These are phyloP conservation scores for Drosophila paranaensis DNA, from an alignment of 2,888 invertebrate genomes.

Conservation along the genomic window DNA sequence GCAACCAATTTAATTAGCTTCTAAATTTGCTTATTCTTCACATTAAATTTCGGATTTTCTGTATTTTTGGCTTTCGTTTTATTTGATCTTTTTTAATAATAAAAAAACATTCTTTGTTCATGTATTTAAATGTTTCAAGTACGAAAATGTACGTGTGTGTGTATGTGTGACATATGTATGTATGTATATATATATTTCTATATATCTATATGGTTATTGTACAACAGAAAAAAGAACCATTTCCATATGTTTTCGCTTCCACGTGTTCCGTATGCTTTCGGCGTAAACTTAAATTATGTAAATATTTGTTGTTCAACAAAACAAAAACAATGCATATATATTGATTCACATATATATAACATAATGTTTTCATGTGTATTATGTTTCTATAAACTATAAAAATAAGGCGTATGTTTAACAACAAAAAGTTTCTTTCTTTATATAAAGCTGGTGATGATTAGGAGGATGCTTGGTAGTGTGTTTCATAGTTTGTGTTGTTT, in stretches of 20 bases:
- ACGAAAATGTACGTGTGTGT: slow-evolving; percentile 40
- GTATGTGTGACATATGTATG: slow-evolving; percentile 34
- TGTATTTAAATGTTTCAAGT: slow-evolving; percentile 62
- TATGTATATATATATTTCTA: slow-evolving; percentile 50
- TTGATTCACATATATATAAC: slow-evolving; percentile 24
- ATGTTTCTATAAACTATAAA: slow-evolving; percentile 68
- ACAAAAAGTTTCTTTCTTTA: slow-evolving; percentile 35
- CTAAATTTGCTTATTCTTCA: slow-evolving; percentile 18
- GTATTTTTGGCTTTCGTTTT: slow-evolving; percentile 44
- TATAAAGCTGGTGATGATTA: slow-evolving; percentile 49
- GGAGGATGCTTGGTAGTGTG: slow-evolving; percentile 48
- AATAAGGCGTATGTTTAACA: slow-evolving; percentile 65
- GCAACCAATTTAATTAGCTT: slow-evolving; percentile 14
- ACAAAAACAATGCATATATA: slow-evolving; percentile 49
- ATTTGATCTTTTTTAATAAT: slow-evolving; percentile 71
- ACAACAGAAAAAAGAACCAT: slow-evolving; percentile 71
- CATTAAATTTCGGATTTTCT: slow-evolving; percentile 18
- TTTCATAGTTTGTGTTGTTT: slow-evolving; percentile 21
- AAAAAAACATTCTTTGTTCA: slow-evolving; percentile 74
- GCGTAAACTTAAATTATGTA: slow-evolving; percentile 53
- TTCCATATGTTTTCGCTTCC: slow-evolving; percentile 21
- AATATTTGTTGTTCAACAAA: slow-evolving; percentile 55
- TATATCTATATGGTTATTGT: slow-evolving; percentile 68
- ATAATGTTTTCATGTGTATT: slow-evolving; percentile 27
- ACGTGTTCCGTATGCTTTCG: slow-evolving; percentile 33